A percentile compares a stretch with the other conserved stretches of the same genome.
Conservation (phyloP, 1,140 invertebrate species). For the Aphelenchoides fujianensis region DNA sequence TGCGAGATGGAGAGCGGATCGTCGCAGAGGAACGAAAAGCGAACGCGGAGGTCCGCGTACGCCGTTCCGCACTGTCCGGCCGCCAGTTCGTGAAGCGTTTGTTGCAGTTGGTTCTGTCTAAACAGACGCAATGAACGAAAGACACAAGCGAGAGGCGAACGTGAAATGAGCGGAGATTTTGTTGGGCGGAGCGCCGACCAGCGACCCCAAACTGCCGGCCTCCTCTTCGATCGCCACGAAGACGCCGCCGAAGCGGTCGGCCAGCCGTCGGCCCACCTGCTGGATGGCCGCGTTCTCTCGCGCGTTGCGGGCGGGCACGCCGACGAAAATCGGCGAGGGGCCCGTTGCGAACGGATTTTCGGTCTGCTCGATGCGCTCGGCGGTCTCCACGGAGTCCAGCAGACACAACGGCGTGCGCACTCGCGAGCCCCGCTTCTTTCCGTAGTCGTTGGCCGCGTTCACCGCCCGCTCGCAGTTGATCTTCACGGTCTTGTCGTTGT, state of each 20-base stretch:
- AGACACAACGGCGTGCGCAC: constrained; percentile 35
- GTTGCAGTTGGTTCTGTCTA: constrained; percentile 32
- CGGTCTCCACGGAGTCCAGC: constrained; percentile 28
- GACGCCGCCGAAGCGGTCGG: constrained; percentile 29
- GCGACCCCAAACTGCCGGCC: not conserved
- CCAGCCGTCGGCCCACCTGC: constrained; percentile 25
- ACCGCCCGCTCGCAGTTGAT: constrained; percentile 24
- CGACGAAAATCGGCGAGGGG: constrained; percentile 27
- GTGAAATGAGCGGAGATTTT: not conserved
- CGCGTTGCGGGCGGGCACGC: not conserved
- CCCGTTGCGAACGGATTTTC: constrained; percentile 17
- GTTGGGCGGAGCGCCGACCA: not conserved
- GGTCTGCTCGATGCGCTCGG: constrained; percentile 1
- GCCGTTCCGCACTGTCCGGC: constrained; percentile 22
- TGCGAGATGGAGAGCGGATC: constrained; percentile 87
- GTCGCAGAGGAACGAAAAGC: constrained; percentile 77
- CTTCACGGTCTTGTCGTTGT: constrained; percentile 30
- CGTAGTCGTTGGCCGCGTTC: not conserved
- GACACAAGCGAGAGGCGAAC: not conserved
- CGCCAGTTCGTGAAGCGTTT: constrained; percentile 32
- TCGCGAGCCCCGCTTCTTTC: constrained; percentile 14
- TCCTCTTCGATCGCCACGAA: constrained; percentile 16
- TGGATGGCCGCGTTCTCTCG: constrained; percentile 5
- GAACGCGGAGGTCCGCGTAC: constrained; percentile 32
- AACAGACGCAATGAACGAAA: constrained; percentile 11